phyloP scores from a whole-genome alignment of 2,113 vertebrate genomes.

The Erythrocercus mccallii region DNA sequence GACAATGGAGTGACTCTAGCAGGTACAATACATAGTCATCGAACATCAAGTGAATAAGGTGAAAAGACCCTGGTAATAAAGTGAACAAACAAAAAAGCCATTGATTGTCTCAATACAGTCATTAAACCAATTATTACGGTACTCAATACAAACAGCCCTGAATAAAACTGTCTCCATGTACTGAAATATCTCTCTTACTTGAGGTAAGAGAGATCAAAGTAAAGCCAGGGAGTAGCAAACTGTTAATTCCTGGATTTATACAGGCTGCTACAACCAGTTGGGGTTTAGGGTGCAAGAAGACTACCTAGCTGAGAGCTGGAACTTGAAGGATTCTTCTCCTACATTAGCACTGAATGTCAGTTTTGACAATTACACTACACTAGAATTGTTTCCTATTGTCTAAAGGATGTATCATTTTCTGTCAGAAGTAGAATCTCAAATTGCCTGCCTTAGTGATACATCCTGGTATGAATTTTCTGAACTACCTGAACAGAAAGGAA shows the following conservation, averaged over 20 bases:
- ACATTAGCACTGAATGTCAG: neutral
- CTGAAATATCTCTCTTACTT: neutral
- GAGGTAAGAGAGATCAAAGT: neutral
- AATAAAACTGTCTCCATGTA: neutral
- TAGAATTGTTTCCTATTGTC: neutral
- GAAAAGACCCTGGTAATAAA: conserved; percentile 88
- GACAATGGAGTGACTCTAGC: conserved; percentile 95
- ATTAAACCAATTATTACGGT: neutral
- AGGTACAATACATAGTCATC: conserved; percentile 98
- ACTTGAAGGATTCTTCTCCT: neutral
- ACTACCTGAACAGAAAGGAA: neutral
- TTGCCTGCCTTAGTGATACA: neutral
- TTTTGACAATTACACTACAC: neutral
- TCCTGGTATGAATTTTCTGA: neutral
- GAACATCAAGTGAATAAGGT: conserved; percentile 98
- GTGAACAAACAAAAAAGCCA: conserved; percentile 25
- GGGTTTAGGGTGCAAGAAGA: neutral
- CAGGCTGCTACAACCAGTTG: neutral
- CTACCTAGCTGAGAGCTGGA: neutral
- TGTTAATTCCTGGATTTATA: neutral
- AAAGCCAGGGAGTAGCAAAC: neutral
- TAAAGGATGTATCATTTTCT: neutral
- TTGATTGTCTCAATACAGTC: conserved; percentile 23
- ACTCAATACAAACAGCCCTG: neutral
- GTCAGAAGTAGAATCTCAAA: neutral